Conservation (phyloP, 2,113 vertebrate species). For the Ia io region DNA sequence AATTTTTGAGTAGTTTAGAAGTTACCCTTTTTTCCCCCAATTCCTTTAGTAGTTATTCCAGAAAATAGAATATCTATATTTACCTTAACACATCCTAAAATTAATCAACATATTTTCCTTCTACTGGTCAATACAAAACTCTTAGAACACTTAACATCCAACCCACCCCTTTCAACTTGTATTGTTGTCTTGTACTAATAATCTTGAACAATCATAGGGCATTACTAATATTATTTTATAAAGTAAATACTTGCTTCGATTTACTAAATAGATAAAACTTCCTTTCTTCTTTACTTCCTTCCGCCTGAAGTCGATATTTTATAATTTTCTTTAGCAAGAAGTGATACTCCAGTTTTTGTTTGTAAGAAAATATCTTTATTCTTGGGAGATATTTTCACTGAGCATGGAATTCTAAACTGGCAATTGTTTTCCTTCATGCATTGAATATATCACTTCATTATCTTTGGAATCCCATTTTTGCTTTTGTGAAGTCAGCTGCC, state of each 20-base stretch:
- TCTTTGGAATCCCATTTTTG: not conserved
- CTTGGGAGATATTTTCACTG: not conserved
- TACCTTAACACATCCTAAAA: not conserved
- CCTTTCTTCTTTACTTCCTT: not conserved
- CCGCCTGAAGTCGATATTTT: not conserved
- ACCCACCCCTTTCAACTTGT: not conserved
- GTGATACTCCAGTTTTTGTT: not conserved
- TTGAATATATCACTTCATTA: not conserved
- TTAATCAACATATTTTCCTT: not conserved
- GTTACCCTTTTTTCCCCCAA: not conserved
- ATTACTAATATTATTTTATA: not conserved
- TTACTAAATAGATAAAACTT: not conserved
- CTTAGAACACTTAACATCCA: not conserved
- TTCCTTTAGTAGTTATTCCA: not conserved
- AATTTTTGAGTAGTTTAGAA: not conserved
- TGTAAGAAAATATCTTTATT: not conserved
- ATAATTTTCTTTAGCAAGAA: not conserved
- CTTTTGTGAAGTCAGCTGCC: not conserved
- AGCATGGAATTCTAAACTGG: not conserved
- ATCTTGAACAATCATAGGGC: not conserved
- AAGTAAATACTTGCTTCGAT: not conserved
- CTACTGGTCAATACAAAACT: not conserved
- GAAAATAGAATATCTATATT: not conserved
- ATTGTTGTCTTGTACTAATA: not conserved
- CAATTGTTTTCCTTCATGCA: not conserved